Base-by-base conservation (phyloP, 2,888 invertebrate species). In the Trissolcus japonicus region DNA sequence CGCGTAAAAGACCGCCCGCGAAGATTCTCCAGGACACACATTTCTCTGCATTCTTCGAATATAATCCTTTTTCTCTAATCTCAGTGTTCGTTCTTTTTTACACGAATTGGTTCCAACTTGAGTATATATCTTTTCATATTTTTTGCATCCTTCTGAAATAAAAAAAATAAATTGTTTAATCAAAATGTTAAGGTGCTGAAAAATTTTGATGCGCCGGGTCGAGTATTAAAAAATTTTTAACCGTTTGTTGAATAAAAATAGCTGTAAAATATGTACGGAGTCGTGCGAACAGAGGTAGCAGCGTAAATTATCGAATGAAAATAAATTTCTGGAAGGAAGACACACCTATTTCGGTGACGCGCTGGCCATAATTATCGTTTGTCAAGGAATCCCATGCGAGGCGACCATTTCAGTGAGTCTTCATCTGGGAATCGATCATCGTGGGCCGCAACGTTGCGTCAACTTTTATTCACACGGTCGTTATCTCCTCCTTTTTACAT, bases 381-480 rank as follows among this genome's bases (percentile, higher is more conserved):
- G 65, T 76, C 71, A 76, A 61, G 62, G 65, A 76, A 71, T 66
- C 62, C 46, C 71, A 76, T 71, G 60, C 60, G 59, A 69, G 19
- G 19, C 35, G 35, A 19, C 14, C 54, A 59, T 60, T 76, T 66
- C 51, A 71, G 51, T 66, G 56, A 68, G 57, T 75, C 66, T 68
- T 75, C 68, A 68, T 57, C 68, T 57, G 62, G 57, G 50, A 62
- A 74, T 75, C 68, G 53, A 75, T 75, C 75, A 75, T 40, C 14
- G 61, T 74, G 61, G 53, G 25, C 40, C 66, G 46, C 56, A 29
- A 41, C 62, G 68, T 68, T 68, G 59, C 75, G 75, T 71, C 71
- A 25, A 62, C 55, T 71, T 71, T 71, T 71, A 63, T 71, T 71
- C 71, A 71, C 71, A 71, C 71, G 72, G 65, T 72, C 72, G 54